Percentiles rank a stretch among this genome's conserved stretches.
Conservation (phyloP, 2,113 vertebrate species). For the Equus przewalskii region DNA sequence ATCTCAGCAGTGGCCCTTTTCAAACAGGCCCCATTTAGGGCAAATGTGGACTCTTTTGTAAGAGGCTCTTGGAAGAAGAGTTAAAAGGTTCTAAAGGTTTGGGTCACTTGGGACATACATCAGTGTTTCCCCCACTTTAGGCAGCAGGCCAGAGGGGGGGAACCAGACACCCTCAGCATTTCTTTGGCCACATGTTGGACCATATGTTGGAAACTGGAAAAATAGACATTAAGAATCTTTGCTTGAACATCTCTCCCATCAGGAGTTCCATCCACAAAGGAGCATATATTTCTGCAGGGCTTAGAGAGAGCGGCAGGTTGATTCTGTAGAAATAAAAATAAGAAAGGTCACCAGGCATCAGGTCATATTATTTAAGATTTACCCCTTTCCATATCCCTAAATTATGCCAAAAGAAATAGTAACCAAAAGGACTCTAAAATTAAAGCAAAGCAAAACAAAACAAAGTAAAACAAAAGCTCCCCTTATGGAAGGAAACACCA, state of each 20-base stretch:
- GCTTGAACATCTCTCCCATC: not conserved
- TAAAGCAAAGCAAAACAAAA: conserved; percentile 30
- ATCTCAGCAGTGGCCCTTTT: conserved; percentile 61
- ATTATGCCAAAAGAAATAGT: not conserved
- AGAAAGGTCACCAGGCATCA: not conserved
- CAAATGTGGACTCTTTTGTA: conserved; percentile 28
- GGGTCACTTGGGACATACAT: conserved; percentile 62
- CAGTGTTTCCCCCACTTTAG: not conserved
- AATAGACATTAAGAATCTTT: conserved; percentile 47
- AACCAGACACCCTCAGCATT: conserved; percentile 70
- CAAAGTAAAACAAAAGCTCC: not conserved
- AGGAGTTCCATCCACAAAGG: conserved; percentile 2
- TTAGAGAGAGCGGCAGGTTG: not conserved
- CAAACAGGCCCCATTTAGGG: conserved; percentile 73
- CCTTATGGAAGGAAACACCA: not conserved
- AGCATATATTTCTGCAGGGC: not conserved
- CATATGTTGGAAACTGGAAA: conserved; percentile 76
- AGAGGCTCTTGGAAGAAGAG: conserved; percentile 64
- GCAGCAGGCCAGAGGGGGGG: conserved; percentile 37
- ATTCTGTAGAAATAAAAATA: conserved; percentile 55
- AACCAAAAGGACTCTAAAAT: conserved; percentile 21
- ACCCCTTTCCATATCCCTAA: not conserved
- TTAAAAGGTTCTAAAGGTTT: conserved; percentile 76
- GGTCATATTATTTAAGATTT: not conserved
- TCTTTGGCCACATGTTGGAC: conserved; percentile 77